Percentiles rank a stretch among this genome's conserved stretches.
These are phyloP conservation scores for Penelope pileata DNA, from an alignment of 2,113 vertebrate genomes.

Conservation along the genomic window DNA sequence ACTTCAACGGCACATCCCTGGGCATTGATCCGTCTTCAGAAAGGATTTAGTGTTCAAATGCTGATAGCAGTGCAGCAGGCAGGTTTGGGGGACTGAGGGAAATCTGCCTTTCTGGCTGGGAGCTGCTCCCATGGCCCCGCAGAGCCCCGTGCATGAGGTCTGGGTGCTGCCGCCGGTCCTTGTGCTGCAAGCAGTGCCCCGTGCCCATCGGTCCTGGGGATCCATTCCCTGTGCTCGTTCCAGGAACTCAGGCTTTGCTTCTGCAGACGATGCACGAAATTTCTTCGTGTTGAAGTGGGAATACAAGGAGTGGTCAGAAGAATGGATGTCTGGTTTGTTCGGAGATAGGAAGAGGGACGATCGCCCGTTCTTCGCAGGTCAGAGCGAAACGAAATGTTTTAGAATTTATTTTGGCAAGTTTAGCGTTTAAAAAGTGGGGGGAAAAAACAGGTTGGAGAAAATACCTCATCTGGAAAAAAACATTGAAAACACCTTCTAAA, in stretches of 20 bases:
- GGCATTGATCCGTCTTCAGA: accelerated
- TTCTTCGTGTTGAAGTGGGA: neutral
- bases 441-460: neutral
- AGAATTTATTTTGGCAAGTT: neutral
- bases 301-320: neutral
- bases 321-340: neutral
- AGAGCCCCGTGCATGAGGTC: neutral
- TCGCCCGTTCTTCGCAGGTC: neutral
- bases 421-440: neutral
- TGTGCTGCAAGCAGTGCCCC: too few relatives aligned
- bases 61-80: neutral
- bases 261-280: neutral
- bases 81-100: neutral
- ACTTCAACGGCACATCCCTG: accelerated
- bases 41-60: neutral
- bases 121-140: accelerated
- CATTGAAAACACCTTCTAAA: neutral
- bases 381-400: neutral
- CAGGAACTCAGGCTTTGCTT: neutral
- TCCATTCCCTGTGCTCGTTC: neutral
- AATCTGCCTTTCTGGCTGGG: neutral
- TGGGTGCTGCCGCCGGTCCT: too few relatives aligned
- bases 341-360: neutral
- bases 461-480: neutral
- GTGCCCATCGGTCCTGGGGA: neutral